Evolutionary conservation across 1,140 invertebrate species (phyloP), one percentile per base, ranked within the genome.

Genomic region (Akabosia matsudoensis): DNA sequence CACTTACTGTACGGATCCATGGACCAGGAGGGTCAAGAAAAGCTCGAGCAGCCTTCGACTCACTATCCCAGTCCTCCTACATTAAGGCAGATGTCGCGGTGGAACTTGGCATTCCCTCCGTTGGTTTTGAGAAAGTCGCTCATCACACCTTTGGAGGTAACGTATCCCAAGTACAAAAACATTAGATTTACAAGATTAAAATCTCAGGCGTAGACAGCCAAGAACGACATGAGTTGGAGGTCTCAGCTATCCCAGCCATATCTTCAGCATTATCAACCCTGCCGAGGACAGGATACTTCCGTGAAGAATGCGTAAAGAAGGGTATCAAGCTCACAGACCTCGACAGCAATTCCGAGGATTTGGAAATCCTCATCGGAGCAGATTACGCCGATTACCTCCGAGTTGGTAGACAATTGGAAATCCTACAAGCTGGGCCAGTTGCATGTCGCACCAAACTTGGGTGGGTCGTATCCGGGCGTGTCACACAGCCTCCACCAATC

Each of bases 111-210:
- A 13, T 61, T 61, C 14, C 14, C 4, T 22, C 7, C 7, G 24
- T n/a, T 14, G 54, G 54, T 4, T 7, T 10, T 4, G 54, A 61
- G 24, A 61, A 61, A 22, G 54, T 61, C 3, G 54, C 24, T 61
- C 54, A 61, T 61, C 54, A 61, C 4, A 61, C 54, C 3, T 61
- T 61, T 24, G 54, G 54, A 61, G 54, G 54, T n/a, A 61, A 61
- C 7, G 24, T n/a, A 3, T 10, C 54, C 13, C 4, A 61, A 24
- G 7, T n/a, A 4, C 54, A 61, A 24, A 24, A 61, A 61, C 54
- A 61, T 24, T 4, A 14, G 13, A 61, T 61, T 61, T 61, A 61
- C n/a, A 7, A 14, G 24, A 4, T 61, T 4, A 61, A 61, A 22
- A 24, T 61, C 7, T 61, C 54, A 7, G 54, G 14, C 3, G 13